phyloP scores from a whole-genome alignment of 2,797 vertebrate genomes.

The Podarcis lilfordi region DNA sequence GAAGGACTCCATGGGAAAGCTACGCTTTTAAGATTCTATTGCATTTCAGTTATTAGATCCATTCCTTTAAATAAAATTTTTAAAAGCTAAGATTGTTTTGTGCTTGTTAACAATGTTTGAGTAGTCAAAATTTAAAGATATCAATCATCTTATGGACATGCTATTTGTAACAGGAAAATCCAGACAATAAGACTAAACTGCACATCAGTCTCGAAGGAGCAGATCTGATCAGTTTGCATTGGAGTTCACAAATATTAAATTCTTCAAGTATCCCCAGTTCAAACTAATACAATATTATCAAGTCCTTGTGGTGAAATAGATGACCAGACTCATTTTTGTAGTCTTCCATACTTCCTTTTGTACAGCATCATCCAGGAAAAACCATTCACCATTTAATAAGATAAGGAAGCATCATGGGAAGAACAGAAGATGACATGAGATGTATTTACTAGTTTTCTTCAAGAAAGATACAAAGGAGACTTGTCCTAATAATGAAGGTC shows the following conservation, averaged over 20 bases:
- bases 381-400: neutral
- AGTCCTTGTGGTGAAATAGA: neutral
- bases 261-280: neutral
- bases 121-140: slow-evolving; percentile 59
- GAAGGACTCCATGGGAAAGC: neutral
- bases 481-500: slow-evolving; percentile 11
- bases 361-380: neutral
- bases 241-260: no score
- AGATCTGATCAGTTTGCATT: no score
- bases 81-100: slow-evolving; percentile 58
- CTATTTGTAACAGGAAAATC: slow-evolving; percentile 35
- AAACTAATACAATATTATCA: neutral
- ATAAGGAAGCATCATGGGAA: neutral
- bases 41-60: neutral
- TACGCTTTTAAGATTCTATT: neutral
- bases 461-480: neutral
- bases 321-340: neutral
- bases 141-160: slow-evolving; percentile 50
- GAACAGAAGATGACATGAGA: neutral
- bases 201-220: no score
- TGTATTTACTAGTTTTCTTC: neutral
- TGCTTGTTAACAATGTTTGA: slow-evolving; percentile 34
- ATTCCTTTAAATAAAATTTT: neutral
- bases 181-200: slow-evolving; percentile 43
- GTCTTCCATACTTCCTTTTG: slow-evolving; percentile 20